Base-by-base conservation (phyloP, 2,888 invertebrate species). In the Xestoiulus laeticollis region DNA sequence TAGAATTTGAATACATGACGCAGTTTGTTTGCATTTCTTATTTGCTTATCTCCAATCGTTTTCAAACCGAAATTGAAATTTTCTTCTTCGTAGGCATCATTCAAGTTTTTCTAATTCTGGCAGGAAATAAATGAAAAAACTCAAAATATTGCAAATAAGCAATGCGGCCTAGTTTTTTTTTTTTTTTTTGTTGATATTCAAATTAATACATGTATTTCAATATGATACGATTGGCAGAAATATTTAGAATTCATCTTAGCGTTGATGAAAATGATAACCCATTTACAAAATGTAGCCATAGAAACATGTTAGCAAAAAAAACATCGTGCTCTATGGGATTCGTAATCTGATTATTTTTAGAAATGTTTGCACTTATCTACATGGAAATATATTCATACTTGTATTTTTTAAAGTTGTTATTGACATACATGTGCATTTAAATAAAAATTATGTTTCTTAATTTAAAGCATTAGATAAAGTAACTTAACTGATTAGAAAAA, bases 1-100 rank as follows among this genome's bases (percentile, higher is more conserved):
- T 78, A 78, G 78, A 78, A 26, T 78, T 30, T 78, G 78, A 78
- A 78, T 78, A 30, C 78, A 30, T 12, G 30, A 30, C 8, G 78
- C 78, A 30, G 78, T 78, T 78, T 78, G 78, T 78, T 78, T 78
- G 78, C 26, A 78, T 78, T 78, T 78, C 78, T 78, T 26, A 78
- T 78, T 78, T 30, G 30, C 12, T 78, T 78, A 78, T 30, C 78
- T 30, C 30, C 30, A 26, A 30, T 78, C 26, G 68, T 78, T 12
- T 78, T 78, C 78, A 4, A n/a, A n/a, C 3, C 30, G 78, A 78
- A 78, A 78, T 78, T 78, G 78, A 78, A n/a, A 78, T 78, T 78
- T 78, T 30, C 59, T 22, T 3, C 26, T 26, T 78, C 16, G 14
- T 38, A 38, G 22, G 6, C n/a, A 59, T n/a, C 59, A 22, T 1